Conservation (phyloP, 1,140 invertebrate species). For the Monomorium pharaonis region DNA sequence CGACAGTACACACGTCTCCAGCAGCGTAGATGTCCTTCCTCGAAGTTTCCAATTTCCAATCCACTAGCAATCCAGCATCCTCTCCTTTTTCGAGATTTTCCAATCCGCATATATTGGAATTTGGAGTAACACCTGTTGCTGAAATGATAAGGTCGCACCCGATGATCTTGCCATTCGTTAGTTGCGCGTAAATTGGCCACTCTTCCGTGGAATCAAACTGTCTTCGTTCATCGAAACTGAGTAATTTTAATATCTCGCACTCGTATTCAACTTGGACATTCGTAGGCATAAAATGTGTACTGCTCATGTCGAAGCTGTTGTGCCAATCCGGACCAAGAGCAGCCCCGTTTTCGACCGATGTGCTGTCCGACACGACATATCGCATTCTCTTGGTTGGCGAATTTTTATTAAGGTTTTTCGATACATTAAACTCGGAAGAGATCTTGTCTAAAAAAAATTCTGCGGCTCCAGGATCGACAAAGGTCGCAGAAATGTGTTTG, state of each 20-base stretch:
- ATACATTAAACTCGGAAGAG: slow-evolving; percentile 70
- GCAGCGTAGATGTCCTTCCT: slow-evolving; percentile 94
- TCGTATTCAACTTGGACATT: slow-evolving; percentile 88
- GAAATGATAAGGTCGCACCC: slow-evolving; percentile 97
- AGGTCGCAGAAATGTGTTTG: slow-evolving; percentile 95
- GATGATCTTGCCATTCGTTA: slow-evolving; percentile 91
- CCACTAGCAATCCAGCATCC: slow-evolving; percentile 93
- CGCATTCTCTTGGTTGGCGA: slow-evolving; percentile 88
- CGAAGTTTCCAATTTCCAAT: slow-evolving; percentile 94
- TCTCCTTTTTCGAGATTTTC: slow-evolving; percentile 86
- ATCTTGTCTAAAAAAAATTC: slow-evolving; percentile 93
- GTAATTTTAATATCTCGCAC: slow-evolving; percentile 88
- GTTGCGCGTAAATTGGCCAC: slow-evolving; percentile 90
- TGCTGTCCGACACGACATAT: slow-evolving; percentile 86
- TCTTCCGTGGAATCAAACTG: slow-evolving; percentile 59
- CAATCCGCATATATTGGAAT: slow-evolving; percentile 86
- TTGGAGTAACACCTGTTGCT: slow-evolving; percentile 96
- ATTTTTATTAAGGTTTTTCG: slow-evolving; percentile 60
- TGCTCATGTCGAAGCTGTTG: slow-evolving; percentile 88
- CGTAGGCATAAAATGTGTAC: slow-evolving; percentile 82
- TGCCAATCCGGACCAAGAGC: slow-evolving; percentile 99
- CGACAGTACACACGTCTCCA: slow-evolving; percentile 95
- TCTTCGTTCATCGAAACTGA: slow-evolving; percentile 70
- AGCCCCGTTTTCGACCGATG: slow-evolving; percentile 88
- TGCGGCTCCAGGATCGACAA: slow-evolving; percentile 97